These are phyloP conservation scores for Panorpa germanica DNA, from an alignment of 2,888 invertebrate species.

Conservation along the genomic window DNA sequence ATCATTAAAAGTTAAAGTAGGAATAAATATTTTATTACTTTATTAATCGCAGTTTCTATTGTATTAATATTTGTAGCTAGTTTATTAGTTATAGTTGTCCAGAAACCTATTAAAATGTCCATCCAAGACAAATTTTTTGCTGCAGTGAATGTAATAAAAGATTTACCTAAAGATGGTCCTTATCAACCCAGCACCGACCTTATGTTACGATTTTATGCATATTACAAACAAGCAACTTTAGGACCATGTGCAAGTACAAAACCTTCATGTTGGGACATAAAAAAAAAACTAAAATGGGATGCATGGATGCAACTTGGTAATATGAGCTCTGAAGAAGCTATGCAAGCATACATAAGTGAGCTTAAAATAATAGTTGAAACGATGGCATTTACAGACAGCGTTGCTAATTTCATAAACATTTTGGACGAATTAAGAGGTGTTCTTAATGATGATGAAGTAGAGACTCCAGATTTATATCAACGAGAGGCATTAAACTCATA, in stretches of 20 bases:
- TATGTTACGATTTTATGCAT: constrained; percentile 85
- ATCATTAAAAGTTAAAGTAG: too few relatives aligned
- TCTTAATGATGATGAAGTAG: constrained; percentile 45
- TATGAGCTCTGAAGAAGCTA: constrained; percentile 70
- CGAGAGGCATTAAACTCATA: constrained; percentile 48
- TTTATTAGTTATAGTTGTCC: too few relatives aligned
- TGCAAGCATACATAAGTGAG: constrained; percentile 80
- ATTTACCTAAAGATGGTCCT: constrained; percentile 85
- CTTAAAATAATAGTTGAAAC: constrained; percentile 91
- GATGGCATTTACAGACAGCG: constrained; percentile 87
- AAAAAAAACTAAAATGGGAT: constrained; percentile 64
- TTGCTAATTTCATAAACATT: constrained; percentile 73
- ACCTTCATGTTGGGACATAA: constrained; percentile 78
- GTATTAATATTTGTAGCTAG: too few relatives aligned
- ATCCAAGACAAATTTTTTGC: constrained; percentile 83
- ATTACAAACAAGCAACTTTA: constrained; percentile 86
- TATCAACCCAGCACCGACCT: constrained; percentile 89
- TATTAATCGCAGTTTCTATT: too few relatives aligned
- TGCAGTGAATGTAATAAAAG: constrained; percentile 84
- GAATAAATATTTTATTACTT: too few relatives aligned
- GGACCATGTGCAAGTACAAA: constrained; percentile 64
- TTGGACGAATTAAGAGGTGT: constrained; percentile 54
- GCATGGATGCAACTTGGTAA: constrained; percentile 78
- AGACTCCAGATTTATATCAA: constrained; percentile 58
- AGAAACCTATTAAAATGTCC: constrained; percentile 31